These are phyloP conservation scores for Torymus aiolomorphi DNA, from an alignment of 2,888 invertebrate genomes.

Conservation along the genomic window DNA sequence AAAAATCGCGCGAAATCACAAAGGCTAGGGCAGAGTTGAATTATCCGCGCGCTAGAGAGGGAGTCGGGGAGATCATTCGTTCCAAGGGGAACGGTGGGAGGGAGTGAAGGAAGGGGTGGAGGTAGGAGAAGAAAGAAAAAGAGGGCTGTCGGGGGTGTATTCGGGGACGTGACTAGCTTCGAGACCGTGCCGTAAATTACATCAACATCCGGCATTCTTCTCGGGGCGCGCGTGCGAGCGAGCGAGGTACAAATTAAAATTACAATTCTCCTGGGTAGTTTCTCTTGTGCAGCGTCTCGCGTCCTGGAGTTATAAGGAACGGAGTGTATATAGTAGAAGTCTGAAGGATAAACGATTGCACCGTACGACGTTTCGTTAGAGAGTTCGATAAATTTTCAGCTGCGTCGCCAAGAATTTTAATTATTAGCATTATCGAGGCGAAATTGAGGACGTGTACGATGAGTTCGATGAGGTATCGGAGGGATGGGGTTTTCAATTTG, in stretches of 20 bases:
- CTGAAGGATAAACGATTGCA: conserved; percentile 2
- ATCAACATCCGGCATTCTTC: conserved; percentile 35
- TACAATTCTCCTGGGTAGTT: conserved; percentile 30
- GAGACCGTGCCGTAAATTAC: conserved; percentile 47
- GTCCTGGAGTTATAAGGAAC: background rate
- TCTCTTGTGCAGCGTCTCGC: conserved; percentile 23
- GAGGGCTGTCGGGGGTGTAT: conserved; percentile 30
- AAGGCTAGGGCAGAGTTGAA: conserved; percentile 37
- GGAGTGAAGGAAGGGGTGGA: background rate
- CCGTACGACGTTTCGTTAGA: background rate
- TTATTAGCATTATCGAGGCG: background rate
- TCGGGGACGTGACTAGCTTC: conserved; percentile 46
- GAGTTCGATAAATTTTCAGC: conserved; percentile 4
- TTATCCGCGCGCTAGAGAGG: conserved; percentile 33
- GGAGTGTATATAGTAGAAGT: too few relatives aligned
- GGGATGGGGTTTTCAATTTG: too few relatives aligned
- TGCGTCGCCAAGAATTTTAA: background rate
- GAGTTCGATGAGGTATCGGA: too few relatives aligned
- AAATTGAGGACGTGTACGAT: too few relatives aligned
- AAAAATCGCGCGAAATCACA: conserved; percentile 40
- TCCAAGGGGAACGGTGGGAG: too few relatives aligned
- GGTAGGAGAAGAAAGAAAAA: background rate
- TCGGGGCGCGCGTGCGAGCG: background rate
- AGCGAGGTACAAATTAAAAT: conserved; percentile 46
- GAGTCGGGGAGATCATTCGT: conserved; percentile 32